Conservation (phyloP, 2,113 vertebrate genomes). For the Tychaedon coryphoeus region DNA sequence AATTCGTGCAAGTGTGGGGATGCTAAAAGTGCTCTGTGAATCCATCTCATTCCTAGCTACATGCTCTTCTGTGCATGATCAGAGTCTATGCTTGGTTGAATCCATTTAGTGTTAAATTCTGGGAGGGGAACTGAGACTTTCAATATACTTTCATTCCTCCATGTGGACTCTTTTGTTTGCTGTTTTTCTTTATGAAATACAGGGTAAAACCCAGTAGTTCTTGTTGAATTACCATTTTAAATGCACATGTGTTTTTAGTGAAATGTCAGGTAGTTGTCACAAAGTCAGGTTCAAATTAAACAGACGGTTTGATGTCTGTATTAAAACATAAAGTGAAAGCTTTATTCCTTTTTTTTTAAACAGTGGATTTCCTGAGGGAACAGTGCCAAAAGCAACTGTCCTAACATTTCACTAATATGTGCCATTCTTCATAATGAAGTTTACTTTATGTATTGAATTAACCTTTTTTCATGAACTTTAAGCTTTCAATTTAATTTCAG, state of each 20-base stretch:
- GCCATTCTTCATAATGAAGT: not conserved
- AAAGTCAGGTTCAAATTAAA: not conserved
- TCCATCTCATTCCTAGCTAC: not conserved
- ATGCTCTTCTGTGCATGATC: not conserved
- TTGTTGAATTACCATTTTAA: not conserved
- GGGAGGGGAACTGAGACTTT: not conserved
- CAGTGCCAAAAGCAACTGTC: not conserved
- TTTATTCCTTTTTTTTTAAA: not conserved
- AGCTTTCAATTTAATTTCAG: slow-evolving; percentile 72
- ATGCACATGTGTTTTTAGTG: not conserved
- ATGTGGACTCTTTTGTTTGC: not conserved
- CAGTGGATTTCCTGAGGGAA: slow-evolving; percentile 1
- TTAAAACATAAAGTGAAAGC: not conserved
- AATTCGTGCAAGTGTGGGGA: not conserved
- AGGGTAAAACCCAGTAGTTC: not conserved
- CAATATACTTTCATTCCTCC: not conserved
- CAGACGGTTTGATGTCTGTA: not conserved
- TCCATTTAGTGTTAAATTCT: not conserved
- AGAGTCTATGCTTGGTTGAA: not conserved
- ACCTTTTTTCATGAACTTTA: not conserved
- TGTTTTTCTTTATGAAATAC: not conserved
- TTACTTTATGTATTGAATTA: not conserved
- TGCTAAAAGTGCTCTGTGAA: not conserved
- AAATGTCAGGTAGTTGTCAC: not conserved
- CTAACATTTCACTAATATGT: not conserved